Base-by-base conservation (phyloP, 2,888 invertebrate genomes). In the Aquatica leii region DNA sequence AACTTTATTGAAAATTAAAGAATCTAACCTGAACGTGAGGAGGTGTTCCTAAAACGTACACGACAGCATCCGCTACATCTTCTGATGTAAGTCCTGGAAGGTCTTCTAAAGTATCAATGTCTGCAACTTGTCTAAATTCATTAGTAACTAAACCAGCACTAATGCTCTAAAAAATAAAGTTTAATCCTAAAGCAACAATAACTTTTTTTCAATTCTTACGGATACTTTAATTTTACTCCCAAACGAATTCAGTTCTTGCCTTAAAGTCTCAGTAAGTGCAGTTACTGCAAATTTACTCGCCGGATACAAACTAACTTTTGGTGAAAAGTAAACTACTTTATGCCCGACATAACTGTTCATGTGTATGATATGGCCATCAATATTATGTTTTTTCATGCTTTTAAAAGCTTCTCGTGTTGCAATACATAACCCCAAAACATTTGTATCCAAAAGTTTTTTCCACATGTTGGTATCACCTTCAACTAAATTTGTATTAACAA, bases 321-420 rank as follows among this genome's bases (percentile, higher is more conserved):
- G 21, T 4, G 24, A 24, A 8, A 21, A 15, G 12, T 14, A 15
- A 50, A 50, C 31, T 8, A 50, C 50, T 50, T 14, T 24, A 14
- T 65, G 65, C 4, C 65, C 65, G 1, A 40, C 21, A 1, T 56
- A 17, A 24, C 60, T 61, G 21, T 65, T 65, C 2, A 65, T 61
- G 48, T 65, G 49, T n/a, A 65, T 56, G 24, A 65, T 61, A 52
- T 65, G 51, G 9, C 48, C 34, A 17, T 59, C 46, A 11, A 52
- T 21, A 20, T 55, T 24, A 34, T 55, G 43, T 1, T 11, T 24
- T 48, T 56, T 43, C 61, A 65, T 65, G 11, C 35, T 20, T 12
- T 46, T 57, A 11, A 62, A 34, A n/a, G 61, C 65, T 43, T 65
- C 65, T 41, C 62, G 31, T 3, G 65, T 65, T n/a, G 61, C 57